These are phyloP conservation scores for Drosophila arawakana DNA, from an alignment of 1,140 invertebrate species.

Conservation along the genomic window DNA sequence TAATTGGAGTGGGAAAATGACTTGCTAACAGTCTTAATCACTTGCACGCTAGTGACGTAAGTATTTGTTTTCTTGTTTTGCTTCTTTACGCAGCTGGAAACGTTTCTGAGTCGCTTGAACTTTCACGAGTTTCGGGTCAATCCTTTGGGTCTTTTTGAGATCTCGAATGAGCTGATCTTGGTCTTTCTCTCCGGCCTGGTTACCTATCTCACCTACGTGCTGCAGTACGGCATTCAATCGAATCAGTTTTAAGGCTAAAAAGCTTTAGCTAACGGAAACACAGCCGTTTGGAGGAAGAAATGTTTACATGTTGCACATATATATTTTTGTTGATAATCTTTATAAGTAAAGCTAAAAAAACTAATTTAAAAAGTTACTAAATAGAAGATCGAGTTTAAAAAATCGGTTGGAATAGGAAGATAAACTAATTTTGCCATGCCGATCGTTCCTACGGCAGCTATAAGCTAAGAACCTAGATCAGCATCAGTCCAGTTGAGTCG, in stretches of 20 bases:
- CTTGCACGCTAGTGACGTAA: no score
- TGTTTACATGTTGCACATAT: neutral
- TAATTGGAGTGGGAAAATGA: neutral
- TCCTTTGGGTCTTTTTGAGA: slow-evolving; percentile 63
- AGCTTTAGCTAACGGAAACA: no score
- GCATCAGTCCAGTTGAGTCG: no score
- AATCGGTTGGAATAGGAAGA: no score
- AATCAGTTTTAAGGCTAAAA: slow-evolving; percentile 31
- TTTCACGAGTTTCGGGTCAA: slow-evolving; percentile 59
- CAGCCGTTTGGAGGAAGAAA: no score
- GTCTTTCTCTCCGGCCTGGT: slow-evolving; percentile 62
- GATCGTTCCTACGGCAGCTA: no score
- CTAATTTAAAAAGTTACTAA: neutral
- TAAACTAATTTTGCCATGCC: no score
- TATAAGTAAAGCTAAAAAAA: neutral
- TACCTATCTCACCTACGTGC: slow-evolving; percentile 66
- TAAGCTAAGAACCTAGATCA: no score
- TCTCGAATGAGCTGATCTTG: slow-evolving; percentile 67
- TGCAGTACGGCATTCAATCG: slow-evolving; percentile 59
- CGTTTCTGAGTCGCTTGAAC: slow-evolving; percentile 61
- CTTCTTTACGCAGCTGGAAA: slow-evolving; percentile 56
- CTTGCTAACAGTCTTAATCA: neutral
- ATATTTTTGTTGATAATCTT: neutral
- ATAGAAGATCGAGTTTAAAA: no score
- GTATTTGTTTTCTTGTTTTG: no score